Base-by-base conservation (phyloP, 2,888 invertebrate genomes). In the Panopea generosa region DNA sequence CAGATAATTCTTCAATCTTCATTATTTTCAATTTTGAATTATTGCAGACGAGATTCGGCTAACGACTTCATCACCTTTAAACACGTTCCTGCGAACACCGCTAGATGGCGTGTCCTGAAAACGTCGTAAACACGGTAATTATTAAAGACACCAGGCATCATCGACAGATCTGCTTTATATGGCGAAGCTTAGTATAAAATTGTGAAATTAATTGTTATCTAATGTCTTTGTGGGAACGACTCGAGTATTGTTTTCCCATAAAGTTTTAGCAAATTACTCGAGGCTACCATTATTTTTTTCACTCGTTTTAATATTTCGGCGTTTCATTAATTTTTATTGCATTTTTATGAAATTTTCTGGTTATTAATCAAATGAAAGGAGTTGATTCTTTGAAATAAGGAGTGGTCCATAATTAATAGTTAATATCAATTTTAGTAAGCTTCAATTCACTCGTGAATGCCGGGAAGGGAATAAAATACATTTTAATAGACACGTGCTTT, bases 241-340 rank as follows among this genome's bases (percentile, higher is more conserved):
- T 22, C n/a, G 9, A 40, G 22, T 53, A 52, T 68, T 47, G 38
- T 26, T 16, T 77, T 77, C 77, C 62, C 77, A 77, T 20, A 55
- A 2, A 1, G 18, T 18, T 18, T 45, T 20, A 18, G 16, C 45
- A 45, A 18, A 45, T 45, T 18, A 20, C 45, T 45, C 6, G n/a
- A 45, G 45, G 45, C 45, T 16, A 45, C 45, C 11, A 33, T 33
- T 33, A 33, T 33, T 7, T n/a, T n/a, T 11, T 33, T 33, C 33
- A 33, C 6, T 11, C 4, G 33, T 33, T 33, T 33, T 11, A 33
- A 33, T 33, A 33, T 33, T 33, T 33, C 33, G 24, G 50, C 26
- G 38, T 49, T 62, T 62, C 43, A 53, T 68, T 18, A 60, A 24
- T 27, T 20, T 60, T 50, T 60, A 60, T 60, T 43, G 60, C 45